Base-by-base conservation (phyloP, 2,888 invertebrate species). In the Ganaspis brasiliensis region DNA sequence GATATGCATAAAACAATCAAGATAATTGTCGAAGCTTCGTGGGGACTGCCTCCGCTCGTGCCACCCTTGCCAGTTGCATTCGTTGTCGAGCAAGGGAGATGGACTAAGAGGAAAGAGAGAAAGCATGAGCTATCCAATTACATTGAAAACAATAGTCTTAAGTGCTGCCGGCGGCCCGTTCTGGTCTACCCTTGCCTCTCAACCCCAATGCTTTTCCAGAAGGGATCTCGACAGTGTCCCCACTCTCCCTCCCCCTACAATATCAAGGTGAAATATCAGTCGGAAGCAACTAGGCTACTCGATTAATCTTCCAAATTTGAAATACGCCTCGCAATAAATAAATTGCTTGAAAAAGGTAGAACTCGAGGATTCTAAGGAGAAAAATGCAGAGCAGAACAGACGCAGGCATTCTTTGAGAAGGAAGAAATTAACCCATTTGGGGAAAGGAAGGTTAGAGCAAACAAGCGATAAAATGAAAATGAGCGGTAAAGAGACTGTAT, bases 141-240 rank as follows among this genome's bases (percentile, higher is more conserved):
- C 91, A 91, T 91, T 91, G 92, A 92, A 92, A 92, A 92, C 92
- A 92, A 92, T 92, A 92, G 92, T 91, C 91, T 91, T 92, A 92
- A 92, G 92, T 92, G 92, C 91, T 89, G 87, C 84, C 87, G 85
- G 87, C 85, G 88, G 87, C 87, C 83, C 86, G 83, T 84, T 84
- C 86, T 81, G 83, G 63, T 83, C 82, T 76, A 83, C 82, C 82
- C 83, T 81, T 77, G 76, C 82, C 61, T 19, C 75, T 59, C 67
- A 37, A 73, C 73, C 72, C 81, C 73, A 78, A 85, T 81, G 84
- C 84, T 86, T 83, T 86, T 85, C 83, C 84, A 83, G 6, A 2
- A 31, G 6, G 31, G 6, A 72, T 73, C 72, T 81, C 73, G 78
- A 85, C 81, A 84, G 84, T 86, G 83, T 86, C 85, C 83, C 84